phyloP scores from a whole-genome alignment of 2,113 vertebrate species.

The Stigmatopora nigra region DNA sequence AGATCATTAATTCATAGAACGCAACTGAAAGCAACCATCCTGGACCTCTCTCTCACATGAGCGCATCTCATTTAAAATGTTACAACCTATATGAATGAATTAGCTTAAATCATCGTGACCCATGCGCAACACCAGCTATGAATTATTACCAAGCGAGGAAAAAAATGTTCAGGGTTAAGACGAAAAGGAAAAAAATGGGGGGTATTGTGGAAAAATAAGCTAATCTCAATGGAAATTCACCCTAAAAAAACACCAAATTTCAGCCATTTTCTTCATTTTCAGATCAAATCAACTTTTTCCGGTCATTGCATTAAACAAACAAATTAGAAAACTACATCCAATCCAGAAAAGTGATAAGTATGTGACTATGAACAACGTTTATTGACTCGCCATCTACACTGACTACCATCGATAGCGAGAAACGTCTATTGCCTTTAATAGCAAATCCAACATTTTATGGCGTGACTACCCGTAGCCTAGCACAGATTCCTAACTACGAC shows the following conservation, averaged over 20 bases:
- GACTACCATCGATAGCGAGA: too few species aligned
- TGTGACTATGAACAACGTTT: too few species aligned
- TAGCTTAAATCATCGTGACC: conserved; percentile 2
- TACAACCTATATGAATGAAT: conserved; percentile 12
- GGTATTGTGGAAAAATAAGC: not conserved
- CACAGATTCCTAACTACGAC: not conserved
- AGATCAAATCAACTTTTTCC: too few species aligned
- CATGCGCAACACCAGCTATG: not conserved
- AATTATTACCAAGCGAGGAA: not conserved
- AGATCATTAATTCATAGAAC: conserved; percentile 4
- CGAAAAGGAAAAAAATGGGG: not conserved
- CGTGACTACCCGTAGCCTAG: not conserved
- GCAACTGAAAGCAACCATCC: not conserved
- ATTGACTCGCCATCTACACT: too few species aligned
- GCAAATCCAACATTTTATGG: not conserved
- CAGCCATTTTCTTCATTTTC: too few species aligned
- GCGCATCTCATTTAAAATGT: conserved; percentile 11
- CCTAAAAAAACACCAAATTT: not conserved
- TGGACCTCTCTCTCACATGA: conserved; percentile 5
- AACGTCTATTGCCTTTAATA: too few species aligned
- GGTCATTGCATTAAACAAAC: too few species aligned
- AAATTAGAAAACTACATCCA: too few species aligned
- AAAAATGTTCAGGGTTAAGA: not conserved
- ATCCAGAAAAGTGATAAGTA: too few species aligned
- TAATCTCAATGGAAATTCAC: not conserved